Evolutionary conservation across 2,797 vertebrate species (phyloP), one percentile per base, ranked within the genome.

Genomic region (Syncerus caffer): DNA sequence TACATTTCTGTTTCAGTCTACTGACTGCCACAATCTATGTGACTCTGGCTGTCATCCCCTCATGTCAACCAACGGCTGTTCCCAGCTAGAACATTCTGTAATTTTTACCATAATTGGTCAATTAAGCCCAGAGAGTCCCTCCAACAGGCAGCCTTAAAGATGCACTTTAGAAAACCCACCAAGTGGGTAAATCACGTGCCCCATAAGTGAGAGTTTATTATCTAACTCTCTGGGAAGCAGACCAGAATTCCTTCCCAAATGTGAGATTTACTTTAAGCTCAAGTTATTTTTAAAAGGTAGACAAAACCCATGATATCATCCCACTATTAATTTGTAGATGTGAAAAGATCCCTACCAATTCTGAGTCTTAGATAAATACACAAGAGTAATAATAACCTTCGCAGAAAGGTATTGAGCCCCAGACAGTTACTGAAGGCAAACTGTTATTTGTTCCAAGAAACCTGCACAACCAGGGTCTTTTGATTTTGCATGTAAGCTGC

Each of bases 231-330:
- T 94, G 97, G 96, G 96, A 96, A 98, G 93, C 51, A 25, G 80
- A 97, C 97, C 97, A 98, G 91, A 96, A 96, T 97, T 95, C 96
- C 96, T 87, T 97, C 95, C 97, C 86, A 79, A 96, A 97, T 58
- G 94, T 53, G 90, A 97, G 95, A 95, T 97, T 97, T 97, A 78
- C 91, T 93, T 97, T 96, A 62, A 97, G 93, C 94, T 95, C 50
- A 97, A 97, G 94, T 96, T 98, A 98, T 98, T 98, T 98, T 98
- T 98, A 98, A 97, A 98, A 97, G 89, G 89, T 55, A 98, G 97
- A 88, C 93, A 96, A 98, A 97, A 79, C 97, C 95, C 92, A 94
- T 95, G 95, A 98, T 98, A 98, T 98, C 97, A 97, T 90, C 88
- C 82, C 90, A 89, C 93, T 91, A 90, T 97, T 98, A 98, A 98